Percentiles rank a stretch among this genome's conserved stretches.
Conservation (phyloP, 2,113 vertebrate genomes). For the Panthera uncia region DNA sequence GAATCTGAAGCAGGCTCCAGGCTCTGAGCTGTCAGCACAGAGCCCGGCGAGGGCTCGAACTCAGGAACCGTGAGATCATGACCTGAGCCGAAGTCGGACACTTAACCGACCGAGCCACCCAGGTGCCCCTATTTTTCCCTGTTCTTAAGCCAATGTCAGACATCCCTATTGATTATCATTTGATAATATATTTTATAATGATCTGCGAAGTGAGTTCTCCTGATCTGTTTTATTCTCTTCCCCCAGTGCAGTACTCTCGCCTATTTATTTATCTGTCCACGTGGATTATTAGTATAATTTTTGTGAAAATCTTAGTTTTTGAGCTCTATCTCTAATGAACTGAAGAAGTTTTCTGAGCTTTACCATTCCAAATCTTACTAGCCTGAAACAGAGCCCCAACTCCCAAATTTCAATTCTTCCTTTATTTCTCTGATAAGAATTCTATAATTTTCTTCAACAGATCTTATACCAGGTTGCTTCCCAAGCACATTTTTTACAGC, state of each 20-base stretch:
- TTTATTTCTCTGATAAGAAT: background rate
- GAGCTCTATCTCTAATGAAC: background rate
- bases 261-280: background rate
- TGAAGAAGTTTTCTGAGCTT: background rate
- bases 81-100: too few relatives aligned
- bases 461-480: background rate
- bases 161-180: background rate
- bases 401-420: background rate
- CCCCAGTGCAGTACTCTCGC: background rate
- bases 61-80: fast-evolving
- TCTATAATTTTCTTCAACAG: background rate
- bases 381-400: background rate
- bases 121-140: background rate
- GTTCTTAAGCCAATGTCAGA: background rate
- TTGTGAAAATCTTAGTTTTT: background rate
- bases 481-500: background rate
- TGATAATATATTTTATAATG: background rate
- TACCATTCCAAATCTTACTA: background rate
- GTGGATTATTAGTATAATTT: background rate
- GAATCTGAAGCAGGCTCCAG: too few relatives aligned
- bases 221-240: background rate
- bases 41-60: too few relatives aligned
- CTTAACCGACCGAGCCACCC: too few relatives aligned
- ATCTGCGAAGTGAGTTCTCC: background rate
- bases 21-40: too few relatives aligned